Percentiles rank a stretch among this genome's conserved stretches.
Conservation (phyloP, 1,140 invertebrate genomes). For the Chymomyza costata region DNA sequence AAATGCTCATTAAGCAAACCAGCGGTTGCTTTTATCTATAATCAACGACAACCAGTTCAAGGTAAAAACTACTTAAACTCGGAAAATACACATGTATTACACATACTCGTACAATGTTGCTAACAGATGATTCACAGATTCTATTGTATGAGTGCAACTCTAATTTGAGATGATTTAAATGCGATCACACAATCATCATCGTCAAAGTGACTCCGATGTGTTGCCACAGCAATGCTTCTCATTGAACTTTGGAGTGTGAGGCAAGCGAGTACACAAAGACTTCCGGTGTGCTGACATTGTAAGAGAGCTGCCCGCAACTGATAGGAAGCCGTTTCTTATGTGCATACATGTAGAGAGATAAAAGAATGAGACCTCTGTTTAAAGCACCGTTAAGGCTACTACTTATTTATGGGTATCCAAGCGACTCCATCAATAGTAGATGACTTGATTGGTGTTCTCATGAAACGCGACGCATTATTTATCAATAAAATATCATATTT, state of each 20-base stretch:
- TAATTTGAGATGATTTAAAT: slow-evolving; percentile 57
- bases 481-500: slow-evolving; percentile 60
- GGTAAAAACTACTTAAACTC: too few relatives aligned
- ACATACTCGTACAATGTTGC: too few relatives aligned
- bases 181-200: slow-evolving; percentile 69
- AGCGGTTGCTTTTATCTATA: slow-evolving; percentile 2
- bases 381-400: slow-evolving; percentile 58
- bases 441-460: slow-evolving; percentile 54
- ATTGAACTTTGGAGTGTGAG: too few relatives aligned
- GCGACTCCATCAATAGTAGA: slow-evolving; percentile 62
- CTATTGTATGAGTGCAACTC: slow-evolving; percentile 34
- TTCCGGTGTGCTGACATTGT: slow-evolving; percentile 55
- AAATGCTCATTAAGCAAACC: too few relatives aligned
- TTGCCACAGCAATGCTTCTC: slow-evolving; percentile 1
- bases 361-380: neutral
- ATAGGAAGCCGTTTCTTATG: slow-evolving; percentile 21
- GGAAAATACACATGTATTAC: too few relatives aligned
- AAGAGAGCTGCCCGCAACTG: slow-evolving; percentile 1
- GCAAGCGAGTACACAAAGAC: slow-evolving; percentile 53
- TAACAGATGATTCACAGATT: slow-evolving; percentile 44
- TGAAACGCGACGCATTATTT: slow-evolving; percentile 56
- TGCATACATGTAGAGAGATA: slow-evolving; percentile 2
- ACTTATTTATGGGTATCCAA: slow-evolving; percentile 58
- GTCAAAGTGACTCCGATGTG: slow-evolving; percentile 8
- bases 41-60: too few relatives aligned